A percentile compares a stretch with the other conserved stretches of the same genome.
These are phyloP conservation scores for Sardina pilchardus DNA, from an alignment of 2,113 vertebrate genomes.

Conservation along the genomic window DNA sequence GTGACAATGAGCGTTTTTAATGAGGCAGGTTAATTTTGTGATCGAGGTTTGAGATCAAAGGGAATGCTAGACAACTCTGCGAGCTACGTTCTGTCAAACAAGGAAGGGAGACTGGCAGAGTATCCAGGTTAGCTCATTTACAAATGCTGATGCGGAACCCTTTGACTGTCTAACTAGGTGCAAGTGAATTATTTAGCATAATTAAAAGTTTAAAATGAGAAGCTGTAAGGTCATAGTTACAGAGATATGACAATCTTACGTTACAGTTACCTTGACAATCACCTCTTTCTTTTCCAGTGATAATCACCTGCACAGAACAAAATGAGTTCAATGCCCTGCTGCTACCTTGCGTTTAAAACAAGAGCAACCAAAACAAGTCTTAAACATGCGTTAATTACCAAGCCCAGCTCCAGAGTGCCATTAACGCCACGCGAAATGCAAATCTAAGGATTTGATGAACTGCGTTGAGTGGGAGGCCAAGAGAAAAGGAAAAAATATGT, in stretches of 20 bases:
- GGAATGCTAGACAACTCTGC: neutral
- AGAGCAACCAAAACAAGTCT: neutral
- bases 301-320: neutral
- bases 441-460: neutral
- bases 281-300: neutral
- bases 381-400: neutral
- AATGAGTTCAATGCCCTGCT: neutral
- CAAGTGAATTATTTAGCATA: neutral
- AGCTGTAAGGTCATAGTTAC: neutral
- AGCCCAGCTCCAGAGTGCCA: neutral
- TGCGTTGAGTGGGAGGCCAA: neutral
- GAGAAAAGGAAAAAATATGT: neutral
- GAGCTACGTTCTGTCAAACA: neutral
- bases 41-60: neutral
- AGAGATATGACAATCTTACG: neutral
- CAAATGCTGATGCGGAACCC: neutral
- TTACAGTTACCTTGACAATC: neutral
- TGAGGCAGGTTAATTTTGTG: neutral
- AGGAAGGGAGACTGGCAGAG: neutral
- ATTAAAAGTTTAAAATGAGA: slow-evolving; percentile 4
- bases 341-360: neutral
- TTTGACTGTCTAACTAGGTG: neutral
- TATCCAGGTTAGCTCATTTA: neutral
- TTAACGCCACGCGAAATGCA: neutral
- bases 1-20: neutral